Evolutionary conservation across 2,888 invertebrate genomes (phyloP).

Genomic region (Ochropleura leucogaster): DNA sequence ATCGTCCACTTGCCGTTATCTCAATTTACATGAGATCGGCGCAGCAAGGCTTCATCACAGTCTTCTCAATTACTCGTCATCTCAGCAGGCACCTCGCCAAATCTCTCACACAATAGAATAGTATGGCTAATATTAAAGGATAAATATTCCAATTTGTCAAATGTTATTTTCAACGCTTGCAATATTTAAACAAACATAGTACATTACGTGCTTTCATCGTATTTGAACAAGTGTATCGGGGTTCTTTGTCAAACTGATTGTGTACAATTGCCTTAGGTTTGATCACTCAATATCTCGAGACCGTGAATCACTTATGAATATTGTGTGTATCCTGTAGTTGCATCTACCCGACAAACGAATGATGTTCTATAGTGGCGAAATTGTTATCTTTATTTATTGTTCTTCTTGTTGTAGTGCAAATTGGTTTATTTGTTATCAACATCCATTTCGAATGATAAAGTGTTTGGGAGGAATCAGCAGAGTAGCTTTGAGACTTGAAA

Average conservation of each 20-base stretch:
- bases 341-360: constrained; percentile 42
- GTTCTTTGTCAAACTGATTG: constrained; percentile 67
- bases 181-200: constrained; percentile 48
- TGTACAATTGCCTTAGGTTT: constrained; percentile 69
- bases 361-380: constrained; percentile 25
- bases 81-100: not conserved
- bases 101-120: not conserved
- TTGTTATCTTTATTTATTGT: constrained; percentile 18
- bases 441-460: not conserved
- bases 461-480: not conserved
- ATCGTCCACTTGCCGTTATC: not conserved
- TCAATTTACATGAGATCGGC: not conserved
- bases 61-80: not conserved
- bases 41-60: too few relatives aligned
- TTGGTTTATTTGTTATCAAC: constrained; percentile 2
- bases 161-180: constrained; percentile 42
- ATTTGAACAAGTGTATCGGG: constrained; percentile 78
- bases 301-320: constrained; percentile 70
- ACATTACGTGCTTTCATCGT: constrained; percentile 58
- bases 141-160: not conserved
- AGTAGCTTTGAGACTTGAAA: not conserved
- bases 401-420: constrained; percentile 2
- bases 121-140: not conserved
- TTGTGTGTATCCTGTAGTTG: constrained; percentile 66
- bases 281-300: constrained; percentile 67